Evolutionary conservation across 2,888 invertebrate genomes (phyloP).

Genomic region (Athalia circularis): DNA sequence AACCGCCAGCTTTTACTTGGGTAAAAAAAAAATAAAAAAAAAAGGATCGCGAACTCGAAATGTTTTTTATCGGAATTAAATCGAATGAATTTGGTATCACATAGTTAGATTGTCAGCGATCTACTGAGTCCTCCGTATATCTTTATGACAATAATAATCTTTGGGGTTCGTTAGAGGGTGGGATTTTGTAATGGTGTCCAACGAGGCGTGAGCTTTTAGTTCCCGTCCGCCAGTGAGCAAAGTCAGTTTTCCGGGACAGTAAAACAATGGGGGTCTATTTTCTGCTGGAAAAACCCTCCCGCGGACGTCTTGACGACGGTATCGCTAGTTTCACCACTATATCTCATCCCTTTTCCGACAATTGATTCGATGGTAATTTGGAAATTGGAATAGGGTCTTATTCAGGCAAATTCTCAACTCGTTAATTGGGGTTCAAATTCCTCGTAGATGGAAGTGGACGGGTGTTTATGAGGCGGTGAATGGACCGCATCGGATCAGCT

Average conservation of each 20-base stretch:
- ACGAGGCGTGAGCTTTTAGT: neutral
- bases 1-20: too few species aligned
- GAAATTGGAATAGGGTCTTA: neutral
- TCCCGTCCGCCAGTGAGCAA: neutral
- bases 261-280: slow-evolving; percentile 7
- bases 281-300: neutral
- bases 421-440: neutral
- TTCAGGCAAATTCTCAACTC: neutral
- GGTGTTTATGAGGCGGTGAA: neutral
- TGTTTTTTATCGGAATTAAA: too few species aligned
- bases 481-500: slow-evolving; percentile 9
- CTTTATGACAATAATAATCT: too few species aligned
- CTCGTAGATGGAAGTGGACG: too few species aligned
- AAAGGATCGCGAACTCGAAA: too few species aligned
- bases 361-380: neutral
- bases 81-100: too few species aligned
- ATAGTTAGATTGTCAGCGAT: too few species aligned
- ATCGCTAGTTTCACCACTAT: neutral
- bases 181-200: neutral
- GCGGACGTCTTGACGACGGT: neutral
- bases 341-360: neutral
- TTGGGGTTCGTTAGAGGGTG: neutral
- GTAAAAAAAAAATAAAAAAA: too few species aligned
- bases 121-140: too few species aligned
- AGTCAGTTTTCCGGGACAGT: neutral